Base-by-base conservation (phyloP, 2,113 vertebrate genomes). In the Okapia johnstoni region DNA sequence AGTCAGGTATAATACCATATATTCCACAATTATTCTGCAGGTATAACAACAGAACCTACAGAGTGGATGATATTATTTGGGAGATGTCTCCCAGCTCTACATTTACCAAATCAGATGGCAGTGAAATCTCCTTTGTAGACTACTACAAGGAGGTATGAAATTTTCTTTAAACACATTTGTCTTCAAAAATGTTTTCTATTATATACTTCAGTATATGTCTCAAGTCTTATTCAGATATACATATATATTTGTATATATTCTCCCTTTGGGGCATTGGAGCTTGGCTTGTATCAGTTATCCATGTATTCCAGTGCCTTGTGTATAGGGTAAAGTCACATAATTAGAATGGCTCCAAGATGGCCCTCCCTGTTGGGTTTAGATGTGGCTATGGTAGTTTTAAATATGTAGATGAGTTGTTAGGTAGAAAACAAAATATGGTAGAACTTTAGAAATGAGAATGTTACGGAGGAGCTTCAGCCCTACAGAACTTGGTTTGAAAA, bases 11-110 rank as follows among this genome's bases (percentile, higher is more conserved):
- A 23, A 85, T 28, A n/a, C 28, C 50, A 76, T 16, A 61, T 63
- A 8, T 58, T 90, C 66, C 66, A 17, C 4, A 3, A 80, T 57
- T 70, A 25, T 84, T 57, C 63, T 46, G 46, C 83, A 99, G 99
- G 97, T 99, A 99, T 98, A 99, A 99, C 97, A 99, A 99, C 98
- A 99, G 98, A 98, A 99, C 99, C 0, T 99, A 99, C 98, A 99
- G 98, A 95, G 98, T 99, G 54, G 99, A 99, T 97, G 99, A 98
- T 76, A 99, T 99, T 0, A 98, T 99, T 30, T 99, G 99, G 99
- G 98, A 99, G 94, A 98, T 98, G 52, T 99, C 81, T 61, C 99
- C 99, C 30, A 97, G 33, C 57, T 98, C 99, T 96, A 99, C 98
- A 9, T 99, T 99, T 96, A 99, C 79, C 95, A 99, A 95, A 96